Base-by-base conservation (phyloP, 1,140 invertebrate species). In the Drosophila virilis region DNA sequence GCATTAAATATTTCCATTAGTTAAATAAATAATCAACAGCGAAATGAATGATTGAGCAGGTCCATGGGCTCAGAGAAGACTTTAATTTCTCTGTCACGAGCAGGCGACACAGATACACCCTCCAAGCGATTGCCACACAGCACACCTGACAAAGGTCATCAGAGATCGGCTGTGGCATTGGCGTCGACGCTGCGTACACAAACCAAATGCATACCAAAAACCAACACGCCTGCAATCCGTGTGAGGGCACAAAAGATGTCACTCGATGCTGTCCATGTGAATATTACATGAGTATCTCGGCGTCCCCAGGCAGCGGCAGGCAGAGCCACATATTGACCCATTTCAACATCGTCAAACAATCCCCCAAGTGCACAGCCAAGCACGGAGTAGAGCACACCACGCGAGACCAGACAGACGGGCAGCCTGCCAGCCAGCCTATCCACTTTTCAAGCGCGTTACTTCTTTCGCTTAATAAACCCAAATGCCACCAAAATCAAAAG, bases 401-500 rank as follows among this genome's bases (percentile, higher is more conserved):
- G 7, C 1, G 42, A 9, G n/a, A 45, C n/a, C 43, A 32, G 12
- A 48, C 57, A 64, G 22, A 38, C 42, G 8, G 38, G 17, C 22
- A 6, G 10, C 4, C 22, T 28, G n/a, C 15, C 52, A 43, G n/a
- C 28, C 8, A 8, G n/a, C 40, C 33, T 42, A 37, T 35, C 60
- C 50, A 78, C 69, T 59, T 85, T 62, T 13, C 58, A 43, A 33
- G 50, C 40, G 9, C 50, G 40, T 7, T 2, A 38, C 75, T 79
- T 77, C 66, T 78, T 89, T 62, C 71, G 74, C 74, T 90, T 90
- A 89, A 89, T 89, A 89, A 88, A 83, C 84, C 83, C 84, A 88
- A 89, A 89, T 80, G 85, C 85, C 84, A 90, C 74, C 80, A 76
- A 89, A 89, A 90, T 90, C 80, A 89, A 89, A 89, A 80, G 84